phyloP scores from a whole-genome alignment of 37 sponge, comb jelly and placozoan species.

The Beroe forskalii region DNA sequence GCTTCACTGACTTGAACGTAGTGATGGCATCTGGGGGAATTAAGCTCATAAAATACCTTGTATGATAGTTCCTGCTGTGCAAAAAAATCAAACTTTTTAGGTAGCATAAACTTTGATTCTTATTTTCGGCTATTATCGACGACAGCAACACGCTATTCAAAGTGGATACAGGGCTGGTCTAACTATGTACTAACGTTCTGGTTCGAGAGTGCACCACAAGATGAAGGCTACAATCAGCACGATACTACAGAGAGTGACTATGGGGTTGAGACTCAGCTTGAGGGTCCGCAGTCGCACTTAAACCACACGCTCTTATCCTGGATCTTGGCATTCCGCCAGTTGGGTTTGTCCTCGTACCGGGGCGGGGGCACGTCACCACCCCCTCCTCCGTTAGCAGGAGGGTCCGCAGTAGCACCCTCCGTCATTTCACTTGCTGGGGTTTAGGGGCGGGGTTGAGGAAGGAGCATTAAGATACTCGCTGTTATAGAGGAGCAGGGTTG shows the following conservation, averaged over 20 bases:
- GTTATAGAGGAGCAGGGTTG: no score
- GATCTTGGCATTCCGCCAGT: neutral
- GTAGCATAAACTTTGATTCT: no score
- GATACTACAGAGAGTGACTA: slow-evolving; percentile 18
- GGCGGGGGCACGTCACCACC: neutral
- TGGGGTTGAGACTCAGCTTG: slow-evolving; percentile 36
- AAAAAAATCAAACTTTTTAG: no score
- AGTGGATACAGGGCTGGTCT: no score
- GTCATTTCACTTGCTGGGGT: neutral
- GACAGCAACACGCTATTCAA: no score
- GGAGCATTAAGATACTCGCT: no score
- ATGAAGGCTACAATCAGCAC: slow-evolving; percentile 38
- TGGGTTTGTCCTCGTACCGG: neutral
- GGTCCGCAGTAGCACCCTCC: no score
- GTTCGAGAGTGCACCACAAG: slow-evolving; percentile 9
- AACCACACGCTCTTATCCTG: slow-evolving; percentile 62
- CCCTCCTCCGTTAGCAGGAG: neutral
- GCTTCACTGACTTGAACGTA: neutral
- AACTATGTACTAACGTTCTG: slow-evolving; percentile 10
- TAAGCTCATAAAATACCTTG: no score
- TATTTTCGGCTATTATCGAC: no score
- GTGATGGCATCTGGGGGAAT: neutral
- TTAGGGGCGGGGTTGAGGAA: no score
- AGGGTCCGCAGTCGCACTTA: slow-evolving; percentile 33
- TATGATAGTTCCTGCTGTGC: no score